phyloP scores from a whole-genome alignment of 1,140 invertebrate species.

The Ctenoplectra terminalis region DNA sequence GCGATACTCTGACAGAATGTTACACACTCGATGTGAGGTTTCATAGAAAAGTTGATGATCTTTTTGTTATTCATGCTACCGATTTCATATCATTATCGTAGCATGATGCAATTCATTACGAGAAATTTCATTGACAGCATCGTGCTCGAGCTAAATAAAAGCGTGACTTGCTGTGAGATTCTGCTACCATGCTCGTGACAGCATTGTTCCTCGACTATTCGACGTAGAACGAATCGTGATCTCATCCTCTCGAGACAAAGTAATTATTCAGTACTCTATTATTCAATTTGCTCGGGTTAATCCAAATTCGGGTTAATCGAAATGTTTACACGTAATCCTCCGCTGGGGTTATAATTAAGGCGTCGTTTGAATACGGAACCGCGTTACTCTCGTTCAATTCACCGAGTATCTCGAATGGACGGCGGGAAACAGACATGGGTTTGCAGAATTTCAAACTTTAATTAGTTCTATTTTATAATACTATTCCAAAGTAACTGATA shows the following conservation, averaged over 20 bases:
- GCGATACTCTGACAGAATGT: slow-evolving; percentile 41
- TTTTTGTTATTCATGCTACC: background rate
- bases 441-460: too few species aligned
- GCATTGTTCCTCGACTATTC: background rate
- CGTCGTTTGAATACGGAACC: background rate
- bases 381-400: background rate
- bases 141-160: background rate
- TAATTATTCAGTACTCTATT: slow-evolving; percentile 24
- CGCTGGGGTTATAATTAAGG: background rate
- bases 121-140: slow-evolving; percentile 5
- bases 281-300: slow-evolving; percentile 31
- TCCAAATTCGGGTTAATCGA: slow-evolving; percentile 29
- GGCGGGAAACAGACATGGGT: too few species aligned
- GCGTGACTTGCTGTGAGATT: background rate
- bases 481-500: too few species aligned
- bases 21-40: background rate
- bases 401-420: too few species aligned
- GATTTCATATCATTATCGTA: background rate
- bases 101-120: background rate
- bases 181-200: background rate
- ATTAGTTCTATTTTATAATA: too few species aligned
- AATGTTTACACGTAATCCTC: slow-evolving; percentile 26
- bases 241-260: slow-evolving; percentile 3
- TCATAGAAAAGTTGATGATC: background rate
- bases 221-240: slow-evolving; percentile 3